Evolutionary conservation across 2,113 vertebrate genomes (phyloP).

Genomic region (Damaliscus lunatus): DNA sequence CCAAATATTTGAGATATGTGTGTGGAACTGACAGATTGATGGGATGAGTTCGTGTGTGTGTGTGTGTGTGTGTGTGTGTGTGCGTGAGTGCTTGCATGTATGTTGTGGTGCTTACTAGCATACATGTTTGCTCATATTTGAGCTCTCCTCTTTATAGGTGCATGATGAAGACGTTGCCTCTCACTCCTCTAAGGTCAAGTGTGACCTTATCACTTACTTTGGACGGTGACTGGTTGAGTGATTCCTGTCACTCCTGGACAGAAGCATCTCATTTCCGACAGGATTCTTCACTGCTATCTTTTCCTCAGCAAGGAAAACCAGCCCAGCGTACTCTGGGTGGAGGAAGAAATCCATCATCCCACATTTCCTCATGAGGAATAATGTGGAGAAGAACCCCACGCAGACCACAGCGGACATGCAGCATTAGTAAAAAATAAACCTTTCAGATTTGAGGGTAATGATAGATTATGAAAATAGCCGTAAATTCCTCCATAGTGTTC

Average conservation of each 20-base stretch:
- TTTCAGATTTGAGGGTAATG: neutral
- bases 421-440: neutral
- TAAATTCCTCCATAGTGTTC: neutral
- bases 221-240: neutral
- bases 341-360: neutral
- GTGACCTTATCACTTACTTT: neutral
- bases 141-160: neutral
- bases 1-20: neutral
- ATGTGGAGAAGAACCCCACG: neutral
- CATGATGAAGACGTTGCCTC: neutral
- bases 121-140: no score
- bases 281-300: neutral
- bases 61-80: fast-evolving
- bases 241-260: neutral
- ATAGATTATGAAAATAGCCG: neutral
- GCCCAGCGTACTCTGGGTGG: fast-evolving
- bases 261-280: neutral
- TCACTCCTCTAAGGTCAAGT: neutral
- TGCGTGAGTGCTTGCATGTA: fast-evolving
- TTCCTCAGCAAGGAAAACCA: neutral
- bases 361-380: neutral
- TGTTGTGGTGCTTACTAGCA: neutral
- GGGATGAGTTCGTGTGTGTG: neutral
- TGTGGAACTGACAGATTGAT: neutral
- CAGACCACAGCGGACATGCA: fast-evolving